Conservation (phyloP, 2,113 vertebrate species). For the Rostratula benghalensis region DNA sequence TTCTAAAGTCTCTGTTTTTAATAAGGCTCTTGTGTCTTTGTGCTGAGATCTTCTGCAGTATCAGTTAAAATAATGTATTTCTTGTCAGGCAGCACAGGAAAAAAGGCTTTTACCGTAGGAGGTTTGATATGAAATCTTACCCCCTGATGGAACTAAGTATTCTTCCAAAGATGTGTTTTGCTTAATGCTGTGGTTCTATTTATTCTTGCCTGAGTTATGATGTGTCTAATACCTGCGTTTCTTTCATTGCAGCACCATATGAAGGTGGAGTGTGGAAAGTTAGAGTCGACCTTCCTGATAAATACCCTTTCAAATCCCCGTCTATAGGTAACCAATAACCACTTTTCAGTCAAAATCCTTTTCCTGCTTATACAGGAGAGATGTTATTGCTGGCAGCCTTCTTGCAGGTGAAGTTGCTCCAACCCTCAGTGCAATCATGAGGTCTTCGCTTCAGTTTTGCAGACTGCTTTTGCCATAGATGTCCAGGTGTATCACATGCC, state of each 20-base stretch:
- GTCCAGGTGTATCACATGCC: background rate
- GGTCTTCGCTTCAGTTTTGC: background rate
- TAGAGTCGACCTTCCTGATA: conserved; percentile 98
- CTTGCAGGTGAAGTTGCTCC: background rate
- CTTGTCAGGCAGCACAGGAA: background rate
- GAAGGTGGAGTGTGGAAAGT: conserved; percentile 99
- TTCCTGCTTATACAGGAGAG: background rate
- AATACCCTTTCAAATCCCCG: conserved; percentile 99
- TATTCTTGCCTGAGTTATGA: background rate
- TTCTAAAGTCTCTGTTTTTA: background rate
- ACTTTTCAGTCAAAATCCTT: background rate
- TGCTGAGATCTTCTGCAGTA: background rate
- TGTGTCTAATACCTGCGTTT: conserved; percentile 4
- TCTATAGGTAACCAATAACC: conserved; percentile 88
- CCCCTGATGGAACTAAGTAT: background rate
- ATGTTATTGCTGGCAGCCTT: background rate
- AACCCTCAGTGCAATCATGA: background rate
- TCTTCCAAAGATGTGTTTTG: background rate
- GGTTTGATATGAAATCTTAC: background rate
- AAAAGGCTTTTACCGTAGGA: background rate
- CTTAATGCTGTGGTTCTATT: background rate
- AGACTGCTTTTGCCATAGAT: fast-evolving
- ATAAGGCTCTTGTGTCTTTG: background rate
- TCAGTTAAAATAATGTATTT: background rate
- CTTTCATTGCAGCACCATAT: conserved; percentile 85